Base-by-base conservation (phyloP, 2,113 vertebrate genomes). In the Archocentrus centrarchus region DNA sequence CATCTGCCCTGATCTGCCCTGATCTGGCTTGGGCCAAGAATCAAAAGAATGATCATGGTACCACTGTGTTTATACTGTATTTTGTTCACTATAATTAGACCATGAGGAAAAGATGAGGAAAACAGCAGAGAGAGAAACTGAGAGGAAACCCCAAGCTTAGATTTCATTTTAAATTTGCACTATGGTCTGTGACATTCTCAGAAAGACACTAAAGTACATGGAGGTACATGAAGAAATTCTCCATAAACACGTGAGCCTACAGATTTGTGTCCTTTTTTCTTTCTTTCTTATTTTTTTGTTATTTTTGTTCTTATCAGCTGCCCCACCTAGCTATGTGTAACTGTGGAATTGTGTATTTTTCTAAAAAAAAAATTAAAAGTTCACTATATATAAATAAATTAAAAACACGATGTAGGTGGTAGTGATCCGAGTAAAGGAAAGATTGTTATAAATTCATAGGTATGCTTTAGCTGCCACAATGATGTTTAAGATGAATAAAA, bases 81-180 rank as follows among this genome's bases (percentile, higher is more conserved):
- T 86, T 87, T 89, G 83, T 85, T 90, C 84, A 81, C 85, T 86
- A 91, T 93, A 94, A 94, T 93, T 95, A 90, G 87, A 88, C 27
- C 80, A 86, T 55, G 77, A 84, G 73, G 70, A 86, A 59, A 64
- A 22, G 24, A 84, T 20, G 35, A 76, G 62, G n/a, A 53, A 53
- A 37, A 17, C 4, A 47, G 57, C 18, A 73, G 55, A 73, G 24
- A 41, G 22, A 57, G 79, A 47, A 63, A 66, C 50, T 10, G 47
- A 55, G 62, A 61, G 14, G 20, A 27, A 61, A 75, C 24, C 10
- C 22, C 17, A 55, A 39, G 20, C 27, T 63, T 39, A 27, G 13
- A 61, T n/a, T 22, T 20, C 32, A 27, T 47, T 6, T 80, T 59
- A 20, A 53, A 44, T 62, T 41, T n/a, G 22, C 9, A 53, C 22